These are phyloP conservation scores for Pungitius pungitius DNA, from an alignment of 2,113 vertebrate genomes.

Conservation along the genomic window DNA sequence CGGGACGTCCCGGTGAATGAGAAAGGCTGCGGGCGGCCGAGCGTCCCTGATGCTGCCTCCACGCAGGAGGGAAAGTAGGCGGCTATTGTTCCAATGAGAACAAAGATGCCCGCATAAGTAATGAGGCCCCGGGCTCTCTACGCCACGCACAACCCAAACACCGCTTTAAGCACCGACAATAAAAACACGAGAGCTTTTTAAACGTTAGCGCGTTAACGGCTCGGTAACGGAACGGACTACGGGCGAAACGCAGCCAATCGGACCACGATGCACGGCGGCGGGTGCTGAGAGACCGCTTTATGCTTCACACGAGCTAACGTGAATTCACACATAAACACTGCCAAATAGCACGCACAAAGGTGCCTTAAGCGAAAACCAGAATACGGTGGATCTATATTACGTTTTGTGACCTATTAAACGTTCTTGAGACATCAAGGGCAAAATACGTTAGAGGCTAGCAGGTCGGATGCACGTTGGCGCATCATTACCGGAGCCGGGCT, in stretches of 20 bases:
- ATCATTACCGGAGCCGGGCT: slow-evolving; percentile 29
- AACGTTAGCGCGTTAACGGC: not conserved
- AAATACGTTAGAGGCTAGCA: not conserved
- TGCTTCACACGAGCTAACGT: slow-evolving; percentile 17
- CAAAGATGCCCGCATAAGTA: slow-evolving; percentile 78
- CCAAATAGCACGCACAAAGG: not conserved
- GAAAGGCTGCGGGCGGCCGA: slow-evolving; percentile 25
- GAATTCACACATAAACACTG: slow-evolving; percentile 5
- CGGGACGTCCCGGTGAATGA: slow-evolving; percentile 57
- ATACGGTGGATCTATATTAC: not conserved
- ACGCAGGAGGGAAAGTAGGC: slow-evolving; percentile 36
- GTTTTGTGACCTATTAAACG: not conserved
- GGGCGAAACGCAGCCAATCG: not conserved
- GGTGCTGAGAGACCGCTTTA: slow-evolving; percentile 34
- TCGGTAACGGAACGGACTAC: too few relatives aligned
- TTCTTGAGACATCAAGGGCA: not conserved
- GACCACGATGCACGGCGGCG: not conserved
- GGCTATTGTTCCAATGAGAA: slow-evolving; percentile 81
- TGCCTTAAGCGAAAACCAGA: not conserved
- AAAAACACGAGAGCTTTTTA: not conserved
- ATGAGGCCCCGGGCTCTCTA: slow-evolving; percentile 54
- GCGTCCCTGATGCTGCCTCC: slow-evolving; percentile 48
- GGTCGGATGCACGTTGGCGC: slow-evolving; percentile 7
- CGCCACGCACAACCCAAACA: not conserved
- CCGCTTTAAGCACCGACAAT: not conserved